These are phyloP conservation scores for Chrysolina haemoptera DNA, from an alignment of 2,888 invertebrate genomes.

Conservation along the genomic window DNA sequence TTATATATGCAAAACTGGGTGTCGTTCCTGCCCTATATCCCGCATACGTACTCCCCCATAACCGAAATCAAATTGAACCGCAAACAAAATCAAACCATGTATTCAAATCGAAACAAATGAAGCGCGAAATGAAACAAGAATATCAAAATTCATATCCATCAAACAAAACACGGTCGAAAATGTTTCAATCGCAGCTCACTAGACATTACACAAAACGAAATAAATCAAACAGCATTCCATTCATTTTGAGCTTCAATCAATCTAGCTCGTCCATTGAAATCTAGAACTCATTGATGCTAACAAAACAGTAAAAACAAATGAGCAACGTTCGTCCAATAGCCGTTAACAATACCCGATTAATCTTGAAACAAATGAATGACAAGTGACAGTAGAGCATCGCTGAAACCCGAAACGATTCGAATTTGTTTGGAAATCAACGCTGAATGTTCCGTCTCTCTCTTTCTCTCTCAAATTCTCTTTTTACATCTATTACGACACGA, in stretches of 20 bases:
- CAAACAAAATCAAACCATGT: slow-evolving; percentile 19
- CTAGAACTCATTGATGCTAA: slow-evolving; percentile 56
- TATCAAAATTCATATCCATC: slow-evolving; percentile 56
- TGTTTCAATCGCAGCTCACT: slow-evolving; percentile 50
- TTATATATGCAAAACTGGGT: background rate
- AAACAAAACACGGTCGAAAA: slow-evolving; percentile 50
- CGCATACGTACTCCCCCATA: background rate
- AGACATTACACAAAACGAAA: slow-evolving; percentile 54
- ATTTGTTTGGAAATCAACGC: slow-evolving; percentile 53
- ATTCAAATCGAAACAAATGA: slow-evolving; percentile 53
- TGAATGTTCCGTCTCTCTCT: background rate
- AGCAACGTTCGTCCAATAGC: slow-evolving; percentile 57
- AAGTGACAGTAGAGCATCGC: slow-evolving; percentile 58
- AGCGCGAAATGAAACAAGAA: slow-evolving; percentile 52
- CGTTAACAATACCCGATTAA: slow-evolving; percentile 62
- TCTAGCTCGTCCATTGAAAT: slow-evolving; percentile 54
- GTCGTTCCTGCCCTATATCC: slow-evolving; percentile 6
- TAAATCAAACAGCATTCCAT: slow-evolving; percentile 59
- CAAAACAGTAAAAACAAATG: slow-evolving; percentile 58
- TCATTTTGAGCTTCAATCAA: slow-evolving; percentile 55
- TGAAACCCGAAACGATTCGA: slow-evolving; percentile 48
- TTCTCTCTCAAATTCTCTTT: slow-evolving; percentile 25
- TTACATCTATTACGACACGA: slow-evolving; percentile 45
- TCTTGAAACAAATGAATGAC: slow-evolving; percentile 61
- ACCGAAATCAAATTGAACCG: slow-evolving; percentile 2